Base-by-base conservation (phyloP, 2,113 vertebrate genomes). In the Protobothrops mucrosquamatus region DNA sequence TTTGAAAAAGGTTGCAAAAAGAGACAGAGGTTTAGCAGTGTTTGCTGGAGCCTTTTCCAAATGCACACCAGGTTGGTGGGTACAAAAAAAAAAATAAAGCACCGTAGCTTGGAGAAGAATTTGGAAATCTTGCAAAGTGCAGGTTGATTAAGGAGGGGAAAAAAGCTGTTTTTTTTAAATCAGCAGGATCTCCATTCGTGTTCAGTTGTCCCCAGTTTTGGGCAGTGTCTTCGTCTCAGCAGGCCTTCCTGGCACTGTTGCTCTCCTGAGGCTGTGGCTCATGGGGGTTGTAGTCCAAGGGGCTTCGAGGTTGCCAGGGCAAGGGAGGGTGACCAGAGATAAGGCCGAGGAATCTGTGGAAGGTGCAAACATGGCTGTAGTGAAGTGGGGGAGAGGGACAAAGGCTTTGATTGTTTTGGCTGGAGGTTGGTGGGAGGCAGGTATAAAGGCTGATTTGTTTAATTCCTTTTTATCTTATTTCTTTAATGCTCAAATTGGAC, bases 171-270 rank as follows among this genome's bases (percentile, higher is more conserved):
- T 69, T n/a, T 69, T 69, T n/a, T 0, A n/a, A 11, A 3, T 64
- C 26, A 64, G 4, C 15, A 18, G 69, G 69, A 20, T 74, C 14
- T 74, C 15, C 43, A 43, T 15, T 34, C 12, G 18, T 18, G 15
- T 15, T 18, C 14, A 74, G 29, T 34, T 34, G 64, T 74, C 14
- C 2, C 0, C n/a, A 1, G n/a, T 81, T 81, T 74, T 0, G 15
- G n/a, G 15, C n/a, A 34, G 6, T 7, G n/a, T 2, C 0, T 81
- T 20, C 15, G 0, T 14, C n/a, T 18, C 2, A 2, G n/a, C 64
- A n/a, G 0, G 64, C n/a, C 64, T 74, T 34, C 64, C 64, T 34
- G 64, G n/a, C n/a, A 20, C n/a, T 18, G 14, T 34, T 39, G 15
- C 69, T 39, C 69, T 22, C 34, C 34, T 81, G 69, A 39, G n/a